These are phyloP conservation scores for Salticus scenicus DNA, from an alignment of 2,888 invertebrate species.

Conservation along the genomic window DNA sequence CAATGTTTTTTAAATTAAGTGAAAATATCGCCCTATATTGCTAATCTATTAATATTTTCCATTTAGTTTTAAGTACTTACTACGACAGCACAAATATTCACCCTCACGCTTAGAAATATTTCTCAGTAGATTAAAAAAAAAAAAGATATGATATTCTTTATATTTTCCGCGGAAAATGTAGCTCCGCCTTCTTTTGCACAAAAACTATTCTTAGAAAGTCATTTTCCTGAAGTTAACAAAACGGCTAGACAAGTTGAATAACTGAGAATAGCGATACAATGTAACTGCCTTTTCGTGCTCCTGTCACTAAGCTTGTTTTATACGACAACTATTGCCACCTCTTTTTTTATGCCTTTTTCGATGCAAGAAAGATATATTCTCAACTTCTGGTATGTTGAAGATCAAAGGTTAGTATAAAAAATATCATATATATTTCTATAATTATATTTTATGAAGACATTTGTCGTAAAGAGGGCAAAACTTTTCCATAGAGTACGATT, in stretches of 20 bases:
- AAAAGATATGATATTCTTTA: too few relatives aligned
- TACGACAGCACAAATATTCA: too few relatives aligned
- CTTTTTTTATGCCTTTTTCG: slow-evolving; percentile 18
- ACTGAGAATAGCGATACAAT: not conserved
- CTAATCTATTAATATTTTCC: too few relatives aligned
- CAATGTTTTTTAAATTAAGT: too few relatives aligned
- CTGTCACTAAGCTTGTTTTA: slow-evolving; percentile 67
- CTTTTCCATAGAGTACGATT: not conserved
- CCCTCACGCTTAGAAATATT: too few relatives aligned
- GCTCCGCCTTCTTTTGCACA: not conserved
- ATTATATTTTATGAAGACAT: slow-evolving; percentile 48
- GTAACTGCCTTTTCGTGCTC: slow-evolving; percentile 20
- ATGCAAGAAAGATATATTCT: not conserved
- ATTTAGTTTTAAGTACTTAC: too few relatives aligned
- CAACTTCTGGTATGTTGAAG: not conserved
- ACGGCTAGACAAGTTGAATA: not conserved
- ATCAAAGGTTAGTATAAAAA: slow-evolving; percentile 21
- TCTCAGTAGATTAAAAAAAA: too few relatives aligned
- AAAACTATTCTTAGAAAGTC: not conserved
- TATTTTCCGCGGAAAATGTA: not conserved
- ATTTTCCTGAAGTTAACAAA: not conserved
- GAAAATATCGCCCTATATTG: too few relatives aligned
- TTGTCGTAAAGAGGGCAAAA: not conserved
- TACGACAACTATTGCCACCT: slow-evolving; percentile 44
- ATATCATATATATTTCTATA: slow-evolving; percentile 8